Base-by-base conservation (phyloP, 2,888 invertebrate species). In the Urechis unicinctus region DNA sequence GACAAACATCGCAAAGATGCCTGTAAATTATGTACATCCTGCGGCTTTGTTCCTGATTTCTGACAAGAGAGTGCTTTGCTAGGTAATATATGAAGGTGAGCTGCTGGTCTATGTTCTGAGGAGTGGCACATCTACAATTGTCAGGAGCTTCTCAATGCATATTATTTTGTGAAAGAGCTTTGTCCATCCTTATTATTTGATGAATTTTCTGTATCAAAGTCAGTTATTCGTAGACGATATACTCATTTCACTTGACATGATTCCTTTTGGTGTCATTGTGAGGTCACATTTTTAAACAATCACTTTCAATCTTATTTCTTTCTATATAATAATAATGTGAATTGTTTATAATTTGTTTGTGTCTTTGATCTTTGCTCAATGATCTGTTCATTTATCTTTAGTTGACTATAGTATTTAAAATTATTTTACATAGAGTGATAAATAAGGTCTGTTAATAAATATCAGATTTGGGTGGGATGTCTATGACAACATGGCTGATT, bases 31-130 rank as follows among this genome's bases (percentile, higher is more conserved):
- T 73, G 73, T 55, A 69, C 69, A 17, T 59, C 60, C n/a, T 73
- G 73, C 61, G 71, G 73, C 3, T 71, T 69, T 69, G 63, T 67
- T 31, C 72, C 72, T 6, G 72, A 73, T 52, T 73, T 72, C 55
- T 72, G 52, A 56, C 17, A 28, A 2, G 17, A 17, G 17, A 36
- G 36, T 13, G 36, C 36, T n/a, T n/a, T n/a, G n/a, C n/a, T n/a
- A n/a, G n/a, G n/a, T n/a, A n/a, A n/a, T n/a, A n/a, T n/a, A n/a
- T n/a, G n/a, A n/a, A 21, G 28, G 22, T 9, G 24, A 46, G 25
- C 21, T 21, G 28, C 43, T 13, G 22, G 43, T 29, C 6, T 17
- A 9, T 44, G 44, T 24, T 4, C 43, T 13, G 45, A 30, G 5
- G 29, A 30, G 13, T 22, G 42, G 30, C 21, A 28, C 17, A 31